Evolutionary conservation across 2,888 invertebrate genomes (phyloP).

Genomic region (Zygaena filipendulae): DNA sequence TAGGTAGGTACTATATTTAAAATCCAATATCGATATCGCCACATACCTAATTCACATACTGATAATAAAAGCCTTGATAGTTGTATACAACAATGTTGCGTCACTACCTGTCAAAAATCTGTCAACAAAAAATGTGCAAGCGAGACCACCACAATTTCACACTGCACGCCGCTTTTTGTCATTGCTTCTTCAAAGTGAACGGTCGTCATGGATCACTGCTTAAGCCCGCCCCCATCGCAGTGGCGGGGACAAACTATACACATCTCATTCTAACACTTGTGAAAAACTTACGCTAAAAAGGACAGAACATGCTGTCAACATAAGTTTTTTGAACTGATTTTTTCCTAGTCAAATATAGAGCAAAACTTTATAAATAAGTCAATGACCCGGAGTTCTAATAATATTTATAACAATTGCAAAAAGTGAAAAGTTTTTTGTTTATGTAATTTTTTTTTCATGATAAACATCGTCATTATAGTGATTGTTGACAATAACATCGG

Average conservation of each 20-base stretch:
- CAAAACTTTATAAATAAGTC: constrained; percentile 56
- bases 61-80: constrained; percentile 34
- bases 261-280: constrained; percentile 27
- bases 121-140: constrained; percentile 38
- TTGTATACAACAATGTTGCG: constrained; percentile 30
- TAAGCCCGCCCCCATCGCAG: constrained; percentile 52
- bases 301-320: background rate
- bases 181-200: constrained; percentile 53
- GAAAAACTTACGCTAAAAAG: too few species aligned
- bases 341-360: constrained; percentile 62
- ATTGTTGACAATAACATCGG: too few species aligned
- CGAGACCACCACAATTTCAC: constrained; percentile 31
- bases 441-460: background rate
- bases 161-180: constrained; percentile 28
- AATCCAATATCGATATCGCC: too few species aligned
- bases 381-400: constrained; percentile 38
- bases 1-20: too few species aligned
- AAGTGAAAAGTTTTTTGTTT: constrained; percentile 3
- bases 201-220: constrained; percentile 52
- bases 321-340: constrained; percentile 35
- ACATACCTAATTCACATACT: constrained; percentile 6
- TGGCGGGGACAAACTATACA: constrained; percentile 23
- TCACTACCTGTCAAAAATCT: constrained; percentile 36
- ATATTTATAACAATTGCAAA: constrained; percentile 23
- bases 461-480: too few species aligned